These are phyloP conservation scores for Atrina japonica DNA, from an alignment of 2,888 invertebrate species.

Conservation along the genomic window DNA sequence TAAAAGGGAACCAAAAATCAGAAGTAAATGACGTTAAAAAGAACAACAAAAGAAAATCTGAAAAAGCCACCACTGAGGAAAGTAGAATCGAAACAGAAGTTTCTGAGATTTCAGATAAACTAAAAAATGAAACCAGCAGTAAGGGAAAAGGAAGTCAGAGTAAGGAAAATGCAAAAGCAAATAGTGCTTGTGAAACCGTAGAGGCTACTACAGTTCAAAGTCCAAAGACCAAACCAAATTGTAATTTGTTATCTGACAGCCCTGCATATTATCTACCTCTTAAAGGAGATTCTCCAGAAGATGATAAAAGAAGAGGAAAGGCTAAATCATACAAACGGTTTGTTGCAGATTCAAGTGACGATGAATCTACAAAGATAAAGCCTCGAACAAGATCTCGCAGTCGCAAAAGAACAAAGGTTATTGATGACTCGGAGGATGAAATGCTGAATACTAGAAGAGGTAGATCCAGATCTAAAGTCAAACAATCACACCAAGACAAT, in stretches of 20 bases:
- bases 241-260: constrained; percentile 28
- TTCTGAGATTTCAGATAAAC: not conserved
- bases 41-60: not conserved
- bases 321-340: constrained; percentile 1
- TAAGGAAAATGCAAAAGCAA: too few relatives aligned
- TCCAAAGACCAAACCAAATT: too few relatives aligned
- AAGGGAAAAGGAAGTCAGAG: not conserved
- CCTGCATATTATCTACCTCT: constrained; percentile 47
- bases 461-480: not conserved
- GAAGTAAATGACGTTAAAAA: constrained; percentile 19
- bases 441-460: not conserved
- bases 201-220: too few relatives aligned
- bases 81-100: not conserved
- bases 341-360: not conserved
- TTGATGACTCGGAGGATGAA: constrained; percentile 5
- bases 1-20: constrained; percentile 33
- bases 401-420: not conserved
- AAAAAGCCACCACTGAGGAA: not conserved
- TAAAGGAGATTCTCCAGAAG: constrained; percentile 41
- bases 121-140: too few relatives aligned
- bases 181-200: too few relatives aligned
- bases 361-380: not conserved
- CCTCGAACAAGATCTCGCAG: constrained; percentile 1
- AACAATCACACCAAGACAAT: too few relatives aligned
- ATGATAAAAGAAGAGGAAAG: constrained; percentile 1